These are phyloP conservation scores for Monomorium pharaonis DNA, from an alignment of 1,140 invertebrate genomes.

Conservation along the genomic window DNA sequence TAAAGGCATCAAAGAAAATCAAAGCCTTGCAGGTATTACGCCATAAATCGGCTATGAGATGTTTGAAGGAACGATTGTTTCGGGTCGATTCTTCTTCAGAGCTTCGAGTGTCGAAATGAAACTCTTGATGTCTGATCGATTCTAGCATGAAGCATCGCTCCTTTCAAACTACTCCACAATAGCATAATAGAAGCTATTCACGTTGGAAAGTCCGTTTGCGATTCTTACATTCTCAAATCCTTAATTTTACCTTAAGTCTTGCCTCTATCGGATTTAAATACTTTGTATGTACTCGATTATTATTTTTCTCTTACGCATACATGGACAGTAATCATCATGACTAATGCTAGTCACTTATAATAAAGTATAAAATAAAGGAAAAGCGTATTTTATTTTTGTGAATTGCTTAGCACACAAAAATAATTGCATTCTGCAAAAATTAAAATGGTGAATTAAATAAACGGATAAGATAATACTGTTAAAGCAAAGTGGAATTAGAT, in stretches of 20 bases:
- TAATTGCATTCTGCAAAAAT: neutral
- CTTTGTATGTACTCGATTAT: conserved; percentile 45
- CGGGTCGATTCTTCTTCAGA: conserved; percentile 67
- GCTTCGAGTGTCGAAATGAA: conserved; percentile 74
- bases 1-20: conserved; percentile 65
- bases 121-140: conserved; percentile 72
- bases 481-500: neutral
- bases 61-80: conserved; percentile 77
- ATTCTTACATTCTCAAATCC: conserved; percentile 62
- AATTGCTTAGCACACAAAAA: neutral
- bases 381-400: neutral
- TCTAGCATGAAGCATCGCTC: conserved; percentile 64
- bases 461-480: neutral
- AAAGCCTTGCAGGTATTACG: conserved; percentile 67
- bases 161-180: conserved; percentile 68
- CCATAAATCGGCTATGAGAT: conserved; percentile 70
- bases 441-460: neutral
- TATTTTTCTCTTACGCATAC: neutral
- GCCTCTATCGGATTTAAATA: conserved; percentile 62
- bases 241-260: conserved; percentile 62
- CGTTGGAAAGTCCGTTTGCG: conserved; percentile 69
- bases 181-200: conserved; percentile 73
- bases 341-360: neutral
- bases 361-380: neutral
- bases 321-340: neutral